Conservation (phyloP, 1,140 invertebrate species). For the Procambarus virginalis region DNA sequence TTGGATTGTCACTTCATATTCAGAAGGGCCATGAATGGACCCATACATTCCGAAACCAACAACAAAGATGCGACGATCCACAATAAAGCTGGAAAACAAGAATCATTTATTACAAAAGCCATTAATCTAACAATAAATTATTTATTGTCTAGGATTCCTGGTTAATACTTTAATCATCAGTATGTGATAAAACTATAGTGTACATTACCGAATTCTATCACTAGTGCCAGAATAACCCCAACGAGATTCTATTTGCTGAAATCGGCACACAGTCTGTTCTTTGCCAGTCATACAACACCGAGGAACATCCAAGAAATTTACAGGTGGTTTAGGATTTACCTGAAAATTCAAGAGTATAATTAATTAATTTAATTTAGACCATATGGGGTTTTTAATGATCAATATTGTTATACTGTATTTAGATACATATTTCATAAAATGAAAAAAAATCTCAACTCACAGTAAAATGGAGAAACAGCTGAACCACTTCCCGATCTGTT, state of each 20-base stretch:
- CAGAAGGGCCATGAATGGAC: constrained; percentile 86
- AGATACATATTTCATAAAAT: no score
- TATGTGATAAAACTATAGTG: background rate
- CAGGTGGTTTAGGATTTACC: constrained; percentile 80
- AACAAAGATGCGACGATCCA: constrained; percentile 88
- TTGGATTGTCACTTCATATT: constrained; percentile 87
- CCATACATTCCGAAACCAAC: constrained; percentile 93
- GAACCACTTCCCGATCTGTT: constrained; percentile 84
- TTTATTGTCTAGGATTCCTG: background rate
- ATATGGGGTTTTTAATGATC: background rate
- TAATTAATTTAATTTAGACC: background rate
- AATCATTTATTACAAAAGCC: background rate
- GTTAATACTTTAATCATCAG: background rate
- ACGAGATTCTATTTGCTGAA: constrained; percentile 85
- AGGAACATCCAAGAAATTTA: constrained; percentile 83
- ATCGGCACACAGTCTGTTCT: constrained; percentile 87
- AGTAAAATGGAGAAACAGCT: constrained; percentile 88
- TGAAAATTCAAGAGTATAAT: constrained; percentile 74
- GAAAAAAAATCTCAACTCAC: constrained; percentile 73
- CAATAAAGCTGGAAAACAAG: constrained; percentile 81
- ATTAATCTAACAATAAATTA: background rate
- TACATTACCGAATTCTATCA: constrained; percentile 83
- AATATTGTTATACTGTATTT: no score
- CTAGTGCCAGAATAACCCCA: constrained; percentile 93
- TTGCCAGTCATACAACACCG: constrained; percentile 89